Base-by-base conservation (phyloP, 2,888 invertebrate genomes). In the Megastigmus dorsalis region DNA sequence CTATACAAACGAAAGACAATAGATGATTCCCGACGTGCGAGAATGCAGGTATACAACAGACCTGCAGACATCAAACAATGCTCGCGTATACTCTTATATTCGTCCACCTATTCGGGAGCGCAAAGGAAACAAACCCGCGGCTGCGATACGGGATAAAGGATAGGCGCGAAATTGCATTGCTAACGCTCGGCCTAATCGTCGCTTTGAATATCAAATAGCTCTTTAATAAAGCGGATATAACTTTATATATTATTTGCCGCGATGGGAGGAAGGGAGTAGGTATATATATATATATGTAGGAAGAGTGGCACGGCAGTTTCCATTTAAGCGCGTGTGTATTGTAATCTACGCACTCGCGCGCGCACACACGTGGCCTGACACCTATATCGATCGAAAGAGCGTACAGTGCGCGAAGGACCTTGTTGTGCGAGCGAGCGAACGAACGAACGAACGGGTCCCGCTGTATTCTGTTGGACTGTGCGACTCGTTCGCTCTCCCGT, bases 301-400 rank as follows among this genome's bases (percentile, higher is more conserved):
- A 18, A 1, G 33, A 3, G 55, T 0, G 6, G 15, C 3, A 30
- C 1, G 52, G 30, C 28, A 28, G 7, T 26, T 18, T 23, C 38
- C 9, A 59, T 38, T 3, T 54, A 38, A 20, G 18, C 3, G 20
- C 18, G n/a, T n/a, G n/a, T n/a, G n/a, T n/a, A n/a, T n/a, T n/a
- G n/a, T n/a, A n/a, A n/a, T n/a, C n/a, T n/a, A n/a, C n/a, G 13
- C 26, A 15, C 15, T 13, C 36, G n/a, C n/a, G 23, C 18, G 10
- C 20, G 28, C 43, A 6, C 18, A n/a, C 38, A 41, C 26, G 15
- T 18, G 15, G 36, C 23, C 15, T 54, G 6, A 38, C 20, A 41
- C n/a, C 59, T 52, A 70, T 85, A 87, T 87, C 86, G 87, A 87
- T 86, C 86, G 85, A n/a, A n/a, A n/a, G n/a, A n/a, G n/a, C 48